Percentiles rank a stretch among this genome's conserved stretches.
Conservation (phyloP, 1,140 invertebrate species). For the Mylabris phalerata region DNA sequence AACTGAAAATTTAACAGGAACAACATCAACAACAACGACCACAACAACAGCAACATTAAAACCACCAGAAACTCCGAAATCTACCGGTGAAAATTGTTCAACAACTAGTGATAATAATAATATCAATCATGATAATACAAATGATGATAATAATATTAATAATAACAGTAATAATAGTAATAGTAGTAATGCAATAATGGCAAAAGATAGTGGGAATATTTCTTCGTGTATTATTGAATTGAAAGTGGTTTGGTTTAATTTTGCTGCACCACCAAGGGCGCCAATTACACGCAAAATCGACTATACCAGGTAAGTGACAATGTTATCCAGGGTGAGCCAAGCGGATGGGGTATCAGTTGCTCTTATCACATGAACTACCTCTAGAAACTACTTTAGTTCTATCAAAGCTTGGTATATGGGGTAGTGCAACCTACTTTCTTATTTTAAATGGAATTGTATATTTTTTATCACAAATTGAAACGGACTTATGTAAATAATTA, state of each 20-base stretch:
- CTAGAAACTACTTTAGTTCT: too few relatives aligned
- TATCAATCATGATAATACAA: constrained; percentile 1
- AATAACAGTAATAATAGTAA: constrained; percentile 14
- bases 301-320: constrained; percentile 64
- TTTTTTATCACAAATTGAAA: too few relatives aligned
- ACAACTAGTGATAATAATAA: constrained; percentile 18
- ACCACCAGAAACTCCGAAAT: constrained; percentile 20
- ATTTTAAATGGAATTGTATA: too few relatives aligned
- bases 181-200: constrained; percentile 21
- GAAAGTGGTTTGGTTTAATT: constrained; percentile 93
- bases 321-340: constrained; percentile 11
- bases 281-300: constrained; percentile 93
- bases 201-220: constrained; percentile 57
- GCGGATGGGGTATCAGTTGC: too few relatives aligned
- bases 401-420: too few relatives aligned
- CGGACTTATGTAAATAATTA: too few relatives aligned
- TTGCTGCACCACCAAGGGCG: constrained; percentile 89
- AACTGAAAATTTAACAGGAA: not conserved
- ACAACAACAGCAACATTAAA: constrained; percentile 1
- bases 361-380: too few relatives aligned
- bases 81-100: not conserved
- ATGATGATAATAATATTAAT: not conserved
- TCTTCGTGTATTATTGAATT: constrained; percentile 80
- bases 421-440: too few relatives aligned
- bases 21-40: constrained; percentile 8